These are phyloP conservation scores for Naso thynnoides DNA, from an alignment of 2,797 vertebrate genomes.

Conservation along the genomic window DNA sequence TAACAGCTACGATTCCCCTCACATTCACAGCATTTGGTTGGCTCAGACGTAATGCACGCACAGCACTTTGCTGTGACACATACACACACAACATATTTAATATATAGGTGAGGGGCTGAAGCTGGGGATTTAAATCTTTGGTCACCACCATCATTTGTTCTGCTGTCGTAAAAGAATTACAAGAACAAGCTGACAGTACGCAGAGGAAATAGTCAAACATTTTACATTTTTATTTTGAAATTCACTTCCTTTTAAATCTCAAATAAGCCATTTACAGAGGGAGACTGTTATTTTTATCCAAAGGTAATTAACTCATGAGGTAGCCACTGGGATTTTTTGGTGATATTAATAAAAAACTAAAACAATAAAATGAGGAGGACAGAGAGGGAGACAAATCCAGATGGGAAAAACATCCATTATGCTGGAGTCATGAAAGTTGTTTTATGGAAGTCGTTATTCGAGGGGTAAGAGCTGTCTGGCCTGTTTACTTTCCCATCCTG, in stretches of 20 bases:
- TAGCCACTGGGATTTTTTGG: neutral
- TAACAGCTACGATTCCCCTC: slow-evolving; percentile 14
- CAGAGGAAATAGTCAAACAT: neutral
- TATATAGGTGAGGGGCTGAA: slow-evolving; percentile 3
- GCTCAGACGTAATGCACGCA: slow-evolving; percentile 13
- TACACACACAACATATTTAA: neutral
- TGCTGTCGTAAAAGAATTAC: neutral
- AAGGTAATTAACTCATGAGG: slow-evolving; percentile 23
- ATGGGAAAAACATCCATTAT: slow-evolving; percentile 1
- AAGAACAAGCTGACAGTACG: neutral
- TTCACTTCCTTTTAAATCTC: neutral
- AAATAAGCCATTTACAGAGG: neutral
- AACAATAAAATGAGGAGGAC: slow-evolving; percentile 26
- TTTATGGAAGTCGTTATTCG: slow-evolving; percentile 53
- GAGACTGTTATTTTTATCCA: neutral
- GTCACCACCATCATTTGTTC: neutral
- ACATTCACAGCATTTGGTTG: slow-evolving; percentile 13
- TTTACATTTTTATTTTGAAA: neutral
- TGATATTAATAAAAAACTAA: slow-evolving; percentile 16
- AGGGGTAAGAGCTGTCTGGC: slow-evolving; percentile 54
- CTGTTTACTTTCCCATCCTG: slow-evolving; percentile 56
- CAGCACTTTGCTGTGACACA: slow-evolving; percentile 14
- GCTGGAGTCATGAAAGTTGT: slow-evolving; percentile 25
- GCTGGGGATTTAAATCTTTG: neutral
- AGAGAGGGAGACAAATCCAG: slow-evolving; percentile 4